Evolutionary conservation across 2,888 invertebrate species (phyloP).

Genomic region (Lasioglossum marginatum): DNA sequence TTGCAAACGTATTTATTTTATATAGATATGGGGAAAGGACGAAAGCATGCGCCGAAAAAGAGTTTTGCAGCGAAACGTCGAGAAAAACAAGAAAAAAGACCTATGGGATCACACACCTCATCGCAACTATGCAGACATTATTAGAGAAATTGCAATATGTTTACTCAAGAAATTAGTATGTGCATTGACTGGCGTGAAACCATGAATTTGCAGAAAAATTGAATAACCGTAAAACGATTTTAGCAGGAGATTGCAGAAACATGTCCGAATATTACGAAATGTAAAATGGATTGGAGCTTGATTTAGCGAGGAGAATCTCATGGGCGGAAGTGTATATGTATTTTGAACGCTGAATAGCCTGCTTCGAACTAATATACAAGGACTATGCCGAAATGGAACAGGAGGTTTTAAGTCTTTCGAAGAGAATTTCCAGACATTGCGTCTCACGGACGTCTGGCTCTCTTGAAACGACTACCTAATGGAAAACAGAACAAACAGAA

Average conservation of each 20-base stretch:
- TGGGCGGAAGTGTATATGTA: constrained; percentile 7
- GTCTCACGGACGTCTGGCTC: constrained; percentile 5
- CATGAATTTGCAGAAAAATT: neutral
- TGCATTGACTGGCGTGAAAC: neutral
- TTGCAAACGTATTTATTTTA: neutral
- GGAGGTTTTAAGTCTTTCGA: constrained; percentile 4
- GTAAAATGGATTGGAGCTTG: neutral
- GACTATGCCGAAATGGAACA: constrained; percentile 2
- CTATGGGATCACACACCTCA: constrained; percentile 78
- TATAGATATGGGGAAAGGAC: constrained; percentile 79
- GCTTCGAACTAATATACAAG: constrained; percentile 12
- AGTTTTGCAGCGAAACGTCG: constrained; percentile 83
- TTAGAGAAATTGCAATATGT: constrained; percentile 90
- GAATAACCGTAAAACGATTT: neutral
- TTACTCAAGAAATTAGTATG: neutral
- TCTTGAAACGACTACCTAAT: neutral
- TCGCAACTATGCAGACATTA: constrained; percentile 90
- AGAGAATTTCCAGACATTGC: constrained; percentile 13
- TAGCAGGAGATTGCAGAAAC: neutral
- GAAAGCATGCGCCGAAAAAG: constrained; percentile 79
- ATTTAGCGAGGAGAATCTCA: constrained; percentile 2
- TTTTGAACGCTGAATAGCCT: constrained; percentile 11
- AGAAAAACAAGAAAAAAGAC: constrained; percentile 81
- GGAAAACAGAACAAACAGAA: constrained; percentile 9
- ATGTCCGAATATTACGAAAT: neutral